Conservation (phyloP, 2,888 invertebrate species). For the Notocelia uddmanniana region DNA sequence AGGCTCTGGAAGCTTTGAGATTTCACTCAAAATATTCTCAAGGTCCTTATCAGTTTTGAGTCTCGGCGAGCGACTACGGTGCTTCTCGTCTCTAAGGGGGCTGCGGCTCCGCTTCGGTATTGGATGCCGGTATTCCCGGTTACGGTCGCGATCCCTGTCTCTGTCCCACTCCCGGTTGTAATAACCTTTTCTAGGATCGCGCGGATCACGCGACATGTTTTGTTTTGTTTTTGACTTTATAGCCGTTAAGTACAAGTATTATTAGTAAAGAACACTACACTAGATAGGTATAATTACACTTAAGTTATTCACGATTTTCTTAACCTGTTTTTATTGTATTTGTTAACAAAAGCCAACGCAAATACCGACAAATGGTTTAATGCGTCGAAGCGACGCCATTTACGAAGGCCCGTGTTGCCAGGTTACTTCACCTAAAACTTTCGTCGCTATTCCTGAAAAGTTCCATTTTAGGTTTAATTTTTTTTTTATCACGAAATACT, state of each 20-base stretch:
- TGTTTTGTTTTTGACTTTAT: constrained; percentile 8
- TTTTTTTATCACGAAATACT: too few species aligned
- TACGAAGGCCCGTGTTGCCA: too few species aligned
- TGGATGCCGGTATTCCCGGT: constrained; percentile 46
- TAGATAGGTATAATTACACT: background rate
- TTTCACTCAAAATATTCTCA: constrained; percentile 77
- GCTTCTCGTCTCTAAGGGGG: constrained; percentile 61
- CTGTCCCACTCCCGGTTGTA: constrained; percentile 51
- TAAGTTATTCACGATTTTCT: background rate
- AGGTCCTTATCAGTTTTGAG: constrained; percentile 72
- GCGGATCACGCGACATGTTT: constrained; percentile 65
- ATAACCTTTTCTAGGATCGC: constrained; percentile 62
- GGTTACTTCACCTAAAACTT: too few species aligned
- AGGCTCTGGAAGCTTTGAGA: constrained; percentile 76
- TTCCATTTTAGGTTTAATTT: too few species aligned
- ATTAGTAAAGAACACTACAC: background rate
- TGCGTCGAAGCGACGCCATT: constrained; percentile 28
- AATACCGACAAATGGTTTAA: background rate
- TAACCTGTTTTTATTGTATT: background rate
- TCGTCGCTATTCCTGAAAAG: too few species aligned
- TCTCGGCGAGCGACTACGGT: constrained; percentile 70
- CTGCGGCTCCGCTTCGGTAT: constrained; percentile 66
- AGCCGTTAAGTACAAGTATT: constrained; percentile 11
- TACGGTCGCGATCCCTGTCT: constrained; percentile 43
- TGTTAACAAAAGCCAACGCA: background rate